Evolutionary conservation across 2,888 invertebrate species (phyloP), one percentile per base, ranked within the genome.

Genomic region (Boloria selene): DNA sequence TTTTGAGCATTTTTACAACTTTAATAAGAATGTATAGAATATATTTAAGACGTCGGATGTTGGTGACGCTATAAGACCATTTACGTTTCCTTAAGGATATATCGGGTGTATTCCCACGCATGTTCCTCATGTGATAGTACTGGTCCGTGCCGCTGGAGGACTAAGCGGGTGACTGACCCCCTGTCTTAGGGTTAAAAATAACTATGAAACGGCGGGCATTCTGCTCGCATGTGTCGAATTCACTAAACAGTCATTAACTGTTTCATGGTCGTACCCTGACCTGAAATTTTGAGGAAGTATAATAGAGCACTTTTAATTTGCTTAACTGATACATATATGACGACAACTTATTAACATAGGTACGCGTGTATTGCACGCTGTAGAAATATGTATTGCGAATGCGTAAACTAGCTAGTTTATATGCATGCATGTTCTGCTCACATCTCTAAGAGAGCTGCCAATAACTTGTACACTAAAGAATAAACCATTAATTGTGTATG

Each of bases 201-300:
- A 90, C 88, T 82, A 80, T 85, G 84, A 84, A 84, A 81, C 82
- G 82, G 81, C 88, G 87, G 85, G 83, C 89, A 88, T 90, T 91
- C 91, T 89, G 91, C 83, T 90, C 85, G 84, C 91, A 91, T 92
- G 86, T 91, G 92, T 90, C 88, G 90, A 90, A 90, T 91, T 89
- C 85, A 90, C 87, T 88, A 88, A 90, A 89, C 88, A 89, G 87
- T 82, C 85, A 86, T 87, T 87, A 89, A 88, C 85, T 88, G 88
- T 90, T 91, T 92, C 92, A 92, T 81, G 91, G 92, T 88, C 92
- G 85, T 86, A 81, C 84, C 85, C 83, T 90, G 90, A 90, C 91
- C 90, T 88, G 87, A 82, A 81, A 86, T 71, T 88, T 85, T 83
- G 82, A 71, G 74, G 81, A 88, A 86, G 77, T 75, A 75, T 74